Base-by-base conservation (phyloP, 2,797 vertebrate species). In the Taeniopygia guttata region DNA sequence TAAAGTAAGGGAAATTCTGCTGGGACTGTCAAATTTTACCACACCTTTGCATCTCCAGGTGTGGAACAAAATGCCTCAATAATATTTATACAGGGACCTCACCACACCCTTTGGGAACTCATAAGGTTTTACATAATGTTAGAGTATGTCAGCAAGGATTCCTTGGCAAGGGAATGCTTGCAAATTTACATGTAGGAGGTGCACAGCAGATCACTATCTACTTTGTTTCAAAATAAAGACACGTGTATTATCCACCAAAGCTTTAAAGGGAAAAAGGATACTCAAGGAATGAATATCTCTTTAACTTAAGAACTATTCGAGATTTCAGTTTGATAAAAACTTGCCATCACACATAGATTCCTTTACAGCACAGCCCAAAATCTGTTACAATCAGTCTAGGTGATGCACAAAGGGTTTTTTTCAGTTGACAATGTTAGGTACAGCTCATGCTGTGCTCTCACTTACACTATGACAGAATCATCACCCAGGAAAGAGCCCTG, bases 21-120 rank as follows among this genome's bases (percentile, higher is more conserved):
- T 75, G 49, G 52, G 15, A 40, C 52, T 67, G 59, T 87, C 75
- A 68, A 49, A 81, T 62, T 81, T 84, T 76, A 94, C 95, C 95
- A 94, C 95, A 69, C 96, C 93, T 96, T 86, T 78, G 22, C 51
- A 79, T 94, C 85, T 63, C 55, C 80, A 95, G 91, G 86, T 3
- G 29, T 88, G 85, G 88, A 94, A 76, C n/a, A 88, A 91, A 94
- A 84, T 67, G 46, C 63, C 36, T 94, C 62, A n/a, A 92, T 59
- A 81, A 90, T 84, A 89, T 84, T 89, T 91, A 75, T 5, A 36
- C 27, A 91, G 62, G 84, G 94, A 84, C 34, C 25, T 72, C n/a
- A 81, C 95, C 95, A 86, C 95, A 84, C 95, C 95, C 90, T 84
- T 87, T 91, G 84, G 90, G 30, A 91, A 78, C 73, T 93, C 87